Evolutionary conservation across 2,888 invertebrate species (phyloP), one percentile per base, ranked within the genome.

Genomic region (Sturmia bella): DNA sequence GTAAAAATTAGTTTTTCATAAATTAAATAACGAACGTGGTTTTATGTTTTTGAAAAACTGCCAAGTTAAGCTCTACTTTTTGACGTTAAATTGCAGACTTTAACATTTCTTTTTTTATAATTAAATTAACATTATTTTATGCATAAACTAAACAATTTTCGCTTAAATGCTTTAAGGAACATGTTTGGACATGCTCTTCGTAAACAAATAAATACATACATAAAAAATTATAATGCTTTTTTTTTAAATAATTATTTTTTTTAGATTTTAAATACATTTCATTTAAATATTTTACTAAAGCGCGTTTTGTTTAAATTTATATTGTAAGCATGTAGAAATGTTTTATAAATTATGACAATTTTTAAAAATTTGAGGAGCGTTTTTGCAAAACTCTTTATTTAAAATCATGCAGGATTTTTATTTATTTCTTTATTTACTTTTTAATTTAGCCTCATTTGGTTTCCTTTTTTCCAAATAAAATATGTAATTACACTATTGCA

Each of bases 401-500:
- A 17, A 56, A 56, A 56, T 37, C 9, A 2, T 2, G 17, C 17
- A 43, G 32, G 48, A 17, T 54, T 45, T 5, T 54, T 54, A 2
- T 9, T 7, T 0, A 21, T 21, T 50, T 50, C 50, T 32, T 9
- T 32, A 7, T 15, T 39, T 50, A n/a, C n/a, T n/a, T 19, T 21
- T 52, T 19, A 50, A 57, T 21, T 45, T 45, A 45, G 63, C 63
- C 17, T 59, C 27, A 21, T 21, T 32, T 32, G 32, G 32, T 32
- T 3, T n/a, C n/a, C 50, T 52, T 43, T 27, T 52, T 61, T 41
- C 52, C 15, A 70, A 70, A 50, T 13, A 19, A 61, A 19, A 41
- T 66, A n/a, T n/a, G n/a, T n/a, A 41, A 32, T 59, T 45, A 50
- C 15, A 59, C 70, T 80, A 80, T 80, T 80, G 80, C 80, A 80